phyloP scores from a whole-genome alignment of 2,113 vertebrate species.

The Hyla sarda region DNA sequence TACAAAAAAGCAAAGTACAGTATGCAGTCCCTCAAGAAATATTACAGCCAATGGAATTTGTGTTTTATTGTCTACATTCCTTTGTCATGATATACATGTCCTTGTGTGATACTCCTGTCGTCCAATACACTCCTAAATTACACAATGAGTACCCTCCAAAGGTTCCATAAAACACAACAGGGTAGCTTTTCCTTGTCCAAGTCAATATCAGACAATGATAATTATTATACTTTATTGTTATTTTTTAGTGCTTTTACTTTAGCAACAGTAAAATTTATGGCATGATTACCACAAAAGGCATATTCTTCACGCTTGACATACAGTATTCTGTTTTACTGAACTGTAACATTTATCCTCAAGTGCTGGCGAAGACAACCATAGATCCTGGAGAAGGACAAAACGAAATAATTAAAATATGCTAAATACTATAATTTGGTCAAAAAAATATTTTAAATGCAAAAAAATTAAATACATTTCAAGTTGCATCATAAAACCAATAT shows the following conservation, averaged over 20 bases:
- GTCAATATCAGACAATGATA: conserved; percentile 39
- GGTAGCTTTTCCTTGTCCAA: conserved; percentile 49
- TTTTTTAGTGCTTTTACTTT: conserved; percentile 29
- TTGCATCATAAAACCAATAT: too few species aligned
- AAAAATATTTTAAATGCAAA: neutral
- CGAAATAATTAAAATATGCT: neutral
- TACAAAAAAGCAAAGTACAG: conserved; percentile 42
- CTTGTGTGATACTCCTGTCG: conserved; percentile 46
- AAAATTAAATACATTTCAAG: too few species aligned
- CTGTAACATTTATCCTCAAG: conserved; percentile 13
- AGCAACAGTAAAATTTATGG: conserved; percentile 41
- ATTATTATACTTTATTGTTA: conserved; percentile 56
- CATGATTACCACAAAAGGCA: conserved; percentile 44
- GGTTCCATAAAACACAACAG: conserved; percentile 47
- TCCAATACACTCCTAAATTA: conserved; percentile 45
- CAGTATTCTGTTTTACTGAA: conserved; percentile 36
- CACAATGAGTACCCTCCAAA: conserved; percentile 36
- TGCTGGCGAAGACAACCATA: neutral
- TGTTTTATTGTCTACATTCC: conserved; percentile 56
- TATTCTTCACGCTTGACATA: conserved; percentile 44
- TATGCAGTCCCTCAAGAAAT: conserved; percentile 33
- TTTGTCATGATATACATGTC: conserved; percentile 48
- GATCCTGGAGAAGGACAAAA: neutral
- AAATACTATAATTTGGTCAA: neutral
- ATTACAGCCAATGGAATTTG: conserved; percentile 48